Evolutionary conservation across 2,797 vertebrate genomes (phyloP).

Genomic region (Danio aesculapii): DNA sequence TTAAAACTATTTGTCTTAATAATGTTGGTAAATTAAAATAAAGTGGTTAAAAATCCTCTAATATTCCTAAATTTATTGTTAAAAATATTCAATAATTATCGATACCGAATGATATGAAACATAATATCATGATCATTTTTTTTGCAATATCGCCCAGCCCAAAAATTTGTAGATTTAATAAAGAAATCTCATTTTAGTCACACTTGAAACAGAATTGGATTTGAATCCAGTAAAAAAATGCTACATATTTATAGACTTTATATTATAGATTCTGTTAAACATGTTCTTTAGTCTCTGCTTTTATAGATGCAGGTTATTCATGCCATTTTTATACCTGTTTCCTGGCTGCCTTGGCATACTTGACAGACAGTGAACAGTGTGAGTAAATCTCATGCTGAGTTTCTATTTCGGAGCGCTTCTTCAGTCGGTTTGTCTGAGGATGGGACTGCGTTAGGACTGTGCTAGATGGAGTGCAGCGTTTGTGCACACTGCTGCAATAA

Average conservation of each 20-base stretch:
- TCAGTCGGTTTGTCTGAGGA: constrained; percentile 50
- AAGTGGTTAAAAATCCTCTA: no score
- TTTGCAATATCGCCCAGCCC: no score
- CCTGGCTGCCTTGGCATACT: constrained; percentile 49
- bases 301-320: constrained; percentile 2
- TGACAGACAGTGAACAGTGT: constrained; percentile 55
- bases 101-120: no score
- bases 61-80: no score
- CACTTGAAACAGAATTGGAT: neutral
- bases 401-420: constrained; percentile 58
- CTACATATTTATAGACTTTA: neutral
- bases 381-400: constrained; percentile 59
- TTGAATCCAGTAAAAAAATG: neutral
- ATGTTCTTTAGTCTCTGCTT: constrained; percentile 2
- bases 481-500: constrained; percentile 58
- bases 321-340: constrained; percentile 25
- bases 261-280: neutral
- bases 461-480: constrained; percentile 50
- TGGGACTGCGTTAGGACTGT: constrained; percentile 49
- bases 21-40: no score
- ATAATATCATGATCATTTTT: no score
- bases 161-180: neutral
- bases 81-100: no score
- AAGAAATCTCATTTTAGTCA: neutral
- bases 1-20: no score